phyloP scores from a whole-genome alignment of 1,140 invertebrate species.

The Heliconius congener region DNA sequence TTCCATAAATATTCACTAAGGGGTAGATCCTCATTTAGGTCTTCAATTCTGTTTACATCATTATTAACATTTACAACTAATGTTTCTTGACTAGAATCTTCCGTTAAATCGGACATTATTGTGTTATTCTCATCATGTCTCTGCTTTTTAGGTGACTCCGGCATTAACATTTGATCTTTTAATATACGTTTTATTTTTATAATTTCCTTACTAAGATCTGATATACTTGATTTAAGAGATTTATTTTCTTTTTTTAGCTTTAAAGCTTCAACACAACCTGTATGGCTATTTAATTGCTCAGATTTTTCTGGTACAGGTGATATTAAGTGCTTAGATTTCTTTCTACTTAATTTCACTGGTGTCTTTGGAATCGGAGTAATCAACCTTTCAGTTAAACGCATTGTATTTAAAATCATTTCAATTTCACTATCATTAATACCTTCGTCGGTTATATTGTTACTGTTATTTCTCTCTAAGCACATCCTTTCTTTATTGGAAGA shows the following conservation, averaged over 20 bases:
- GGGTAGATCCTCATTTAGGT: not conserved
- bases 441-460: conserved; percentile 46
- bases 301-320: conserved; percentile 2
- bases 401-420: conserved; percentile 60
- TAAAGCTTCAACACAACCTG: conserved; percentile 42
- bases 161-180: conserved; percentile 32
- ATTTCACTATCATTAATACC: conserved; percentile 58
- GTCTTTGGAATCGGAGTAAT: conserved; percentile 63
- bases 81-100: conserved; percentile 36
- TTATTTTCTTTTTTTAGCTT: conserved; percentile 50
- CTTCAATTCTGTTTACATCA: conserved; percentile 4
- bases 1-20: conserved; percentile 1
- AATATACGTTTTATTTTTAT: conserved; percentile 49
- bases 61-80: conserved; percentile 20
- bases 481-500: conserved; percentile 41
- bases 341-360: conserved; percentile 44
- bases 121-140: not conserved
- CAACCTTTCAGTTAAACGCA: conserved; percentile 52
- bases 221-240: conserved; percentile 42
- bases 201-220: conserved; percentile 48
- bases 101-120: conserved; percentile 15
- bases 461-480: conserved; percentile 56
- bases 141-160: conserved; percentile 20
- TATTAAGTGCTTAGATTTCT: conserved; percentile 17
- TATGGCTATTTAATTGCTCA: not conserved